Evolutionary conservation across 2,888 invertebrate genomes (phyloP).

Genomic region (Parnassius mnemosyne): DNA sequence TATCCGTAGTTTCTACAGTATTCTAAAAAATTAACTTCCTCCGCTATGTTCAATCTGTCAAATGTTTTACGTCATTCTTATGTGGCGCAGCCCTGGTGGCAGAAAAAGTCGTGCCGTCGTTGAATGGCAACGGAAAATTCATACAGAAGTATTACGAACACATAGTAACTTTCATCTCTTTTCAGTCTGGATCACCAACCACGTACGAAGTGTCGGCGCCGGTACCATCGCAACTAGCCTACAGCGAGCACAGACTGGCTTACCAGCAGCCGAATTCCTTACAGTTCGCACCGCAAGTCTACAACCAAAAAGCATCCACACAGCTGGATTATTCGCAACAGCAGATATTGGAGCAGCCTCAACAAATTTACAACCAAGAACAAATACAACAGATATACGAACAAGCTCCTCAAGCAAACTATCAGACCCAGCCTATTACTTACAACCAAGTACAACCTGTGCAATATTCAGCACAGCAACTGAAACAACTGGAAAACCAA

Average conservation of each 20-base stretch:
- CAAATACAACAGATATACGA: slow-evolving; percentile 27
- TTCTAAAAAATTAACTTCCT: too few species aligned
- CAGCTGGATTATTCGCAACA: slow-evolving; percentile 34
- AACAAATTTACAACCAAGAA: slow-evolving; percentile 20
- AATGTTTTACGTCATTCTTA: too few species aligned
- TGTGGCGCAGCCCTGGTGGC: too few species aligned
- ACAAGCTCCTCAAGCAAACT: slow-evolving; percentile 27
- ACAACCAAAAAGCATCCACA: slow-evolving; percentile 31
- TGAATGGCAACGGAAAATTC: too few species aligned
- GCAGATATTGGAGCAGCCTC: slow-evolving; percentile 32
- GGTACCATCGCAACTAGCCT: slow-evolving; percentile 60
- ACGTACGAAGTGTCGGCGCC: slow-evolving; percentile 61
- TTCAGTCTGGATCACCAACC: slow-evolving; percentile 54
- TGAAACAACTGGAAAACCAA: slow-evolving; percentile 22
- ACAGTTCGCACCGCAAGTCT: slow-evolving; percentile 36
- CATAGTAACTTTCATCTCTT: slow-evolving; percentile 16
- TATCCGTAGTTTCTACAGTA: too few species aligned
- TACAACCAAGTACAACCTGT: slow-evolving; percentile 21
- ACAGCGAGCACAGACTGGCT: slow-evolving; percentile 54
- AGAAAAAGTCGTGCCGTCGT: too few species aligned
- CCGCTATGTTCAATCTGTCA: too few species aligned
- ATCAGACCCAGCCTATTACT: slow-evolving; percentile 14
- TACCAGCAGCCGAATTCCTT: slow-evolving; percentile 38
- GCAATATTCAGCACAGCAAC: slow-evolving; percentile 18
- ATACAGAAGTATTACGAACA: too few species aligned